Percentiles rank a stretch among this genome's conserved stretches.
Evolutionary conservation across 64 coral and sea anemone genomes (phyloP).

Genomic region (Pocillopora damicornis): DNA sequence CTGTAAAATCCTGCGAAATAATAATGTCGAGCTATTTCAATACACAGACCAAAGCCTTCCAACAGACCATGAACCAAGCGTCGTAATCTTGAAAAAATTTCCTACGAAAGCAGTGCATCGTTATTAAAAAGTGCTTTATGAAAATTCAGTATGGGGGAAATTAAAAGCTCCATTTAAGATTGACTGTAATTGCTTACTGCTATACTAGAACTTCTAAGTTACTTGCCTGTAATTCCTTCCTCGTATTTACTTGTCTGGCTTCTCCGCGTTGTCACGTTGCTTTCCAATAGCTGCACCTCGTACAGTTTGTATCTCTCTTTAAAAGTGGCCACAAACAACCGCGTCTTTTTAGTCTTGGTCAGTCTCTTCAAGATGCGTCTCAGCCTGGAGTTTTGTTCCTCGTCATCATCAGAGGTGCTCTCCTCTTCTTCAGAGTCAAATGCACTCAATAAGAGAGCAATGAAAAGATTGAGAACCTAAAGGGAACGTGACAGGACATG

Average conservation of each 20-base stretch:
- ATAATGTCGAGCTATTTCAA: too few species aligned
- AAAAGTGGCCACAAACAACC: constrained; percentile 61
- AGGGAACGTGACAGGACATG: background rate
- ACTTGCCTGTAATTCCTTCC: background rate
- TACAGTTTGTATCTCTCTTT: constrained; percentile 63
- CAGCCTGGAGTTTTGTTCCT: background rate
- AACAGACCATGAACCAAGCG: too few species aligned
- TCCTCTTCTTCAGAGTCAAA: constrained; percentile 62
- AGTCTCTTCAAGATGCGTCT: constrained; percentile 11
- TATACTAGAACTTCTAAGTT: background rate
- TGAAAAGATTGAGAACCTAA: constrained; percentile 91
- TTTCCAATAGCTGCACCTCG: constrained; percentile 55
- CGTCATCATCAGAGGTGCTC: constrained; percentile 6
- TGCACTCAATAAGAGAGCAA: constrained; percentile 84
- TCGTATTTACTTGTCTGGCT: background rate
- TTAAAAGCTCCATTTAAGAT: too few species aligned
- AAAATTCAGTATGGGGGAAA: too few species aligned
- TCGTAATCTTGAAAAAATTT: too few species aligned
- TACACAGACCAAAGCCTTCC: too few species aligned
- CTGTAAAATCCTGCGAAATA: too few species aligned
- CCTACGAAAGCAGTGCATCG: too few species aligned
- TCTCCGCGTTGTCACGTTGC: constrained; percentile 22
- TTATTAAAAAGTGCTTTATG: too few species aligned
- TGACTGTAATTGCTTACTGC: background rate
- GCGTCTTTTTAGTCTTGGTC: constrained; percentile 54